Conservation (phyloP, 2,113 vertebrate genomes). For the Muntiacus muntjak region DNA sequence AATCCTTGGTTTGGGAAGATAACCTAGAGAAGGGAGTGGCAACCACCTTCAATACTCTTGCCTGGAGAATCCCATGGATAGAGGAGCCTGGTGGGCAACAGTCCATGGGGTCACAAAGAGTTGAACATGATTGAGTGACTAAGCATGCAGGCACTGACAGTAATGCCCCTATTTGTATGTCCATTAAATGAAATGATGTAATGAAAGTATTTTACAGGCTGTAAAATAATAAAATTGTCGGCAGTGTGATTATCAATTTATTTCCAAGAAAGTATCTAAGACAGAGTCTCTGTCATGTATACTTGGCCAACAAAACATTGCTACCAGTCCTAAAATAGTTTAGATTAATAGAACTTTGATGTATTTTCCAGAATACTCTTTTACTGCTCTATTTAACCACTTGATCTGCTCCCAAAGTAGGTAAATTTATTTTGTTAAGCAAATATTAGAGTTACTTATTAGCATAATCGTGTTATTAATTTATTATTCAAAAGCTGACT, state of each 20-base stretch:
- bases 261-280: not conserved
- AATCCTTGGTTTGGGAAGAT: not conserved
- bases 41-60: not conserved
- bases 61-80: not conserved
- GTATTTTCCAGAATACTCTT: not conserved
- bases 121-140: too few relatives aligned
- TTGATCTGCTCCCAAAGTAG: not conserved
- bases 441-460: slow-evolving; percentile 43
- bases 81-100: too few relatives aligned
- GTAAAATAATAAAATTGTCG: not conserved
- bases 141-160: too few relatives aligned
- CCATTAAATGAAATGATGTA: not conserved
- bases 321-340: not conserved
- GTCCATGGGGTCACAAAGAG: too few relatives aligned
- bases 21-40: not conserved
- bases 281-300: not conserved
- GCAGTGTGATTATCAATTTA: not conserved
- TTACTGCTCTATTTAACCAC: not conserved
- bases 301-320: not conserved
- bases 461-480: slow-evolving; percentile 22
- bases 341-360: not conserved
- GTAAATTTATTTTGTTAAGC: slow-evolving; percentile 39
- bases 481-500: slow-evolving; percentile 45
- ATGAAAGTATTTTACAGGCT: not conserved
- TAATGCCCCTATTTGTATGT: not conserved